phyloP scores from a whole-genome alignment of 2,113 vertebrate species.

The Otis tarda region DNA sequence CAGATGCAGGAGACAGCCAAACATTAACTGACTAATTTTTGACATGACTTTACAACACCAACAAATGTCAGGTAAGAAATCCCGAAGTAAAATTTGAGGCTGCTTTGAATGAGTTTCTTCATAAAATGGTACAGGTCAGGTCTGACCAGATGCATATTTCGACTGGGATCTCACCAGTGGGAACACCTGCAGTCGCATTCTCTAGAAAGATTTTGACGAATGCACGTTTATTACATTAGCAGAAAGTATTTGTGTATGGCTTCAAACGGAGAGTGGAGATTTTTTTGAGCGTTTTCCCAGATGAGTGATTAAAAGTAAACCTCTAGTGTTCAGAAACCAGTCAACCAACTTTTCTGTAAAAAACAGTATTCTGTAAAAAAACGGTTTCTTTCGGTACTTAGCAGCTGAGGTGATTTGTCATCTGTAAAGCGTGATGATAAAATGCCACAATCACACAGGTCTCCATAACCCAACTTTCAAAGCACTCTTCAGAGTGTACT shows the following conservation, averaged over 20 bases:
- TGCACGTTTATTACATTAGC: neutral
- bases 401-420: slow-evolving; percentile 32
- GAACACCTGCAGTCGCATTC: neutral
- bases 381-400: neutral
- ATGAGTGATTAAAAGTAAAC: neutral
- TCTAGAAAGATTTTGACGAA: neutral
- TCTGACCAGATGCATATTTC: neutral
- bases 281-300: neutral
- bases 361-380: neutral
- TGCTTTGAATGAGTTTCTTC: neutral
- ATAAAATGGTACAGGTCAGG: neutral
- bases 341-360: neutral
- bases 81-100: neutral
- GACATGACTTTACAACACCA: neutral
- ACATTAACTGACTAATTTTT: neutral
- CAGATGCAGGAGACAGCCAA: neutral
- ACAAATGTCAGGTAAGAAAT: neutral
- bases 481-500: neutral
- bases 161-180: neutral
- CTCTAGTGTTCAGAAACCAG: neutral
- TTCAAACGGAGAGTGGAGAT: neutral
- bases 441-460: neutral
- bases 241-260: neutral
- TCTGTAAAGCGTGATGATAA: neutral
- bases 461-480: slow-evolving; percentile 34